phyloP scores from a whole-genome alignment of 2,797 vertebrate species.

The Rachycentron canadum region DNA sequence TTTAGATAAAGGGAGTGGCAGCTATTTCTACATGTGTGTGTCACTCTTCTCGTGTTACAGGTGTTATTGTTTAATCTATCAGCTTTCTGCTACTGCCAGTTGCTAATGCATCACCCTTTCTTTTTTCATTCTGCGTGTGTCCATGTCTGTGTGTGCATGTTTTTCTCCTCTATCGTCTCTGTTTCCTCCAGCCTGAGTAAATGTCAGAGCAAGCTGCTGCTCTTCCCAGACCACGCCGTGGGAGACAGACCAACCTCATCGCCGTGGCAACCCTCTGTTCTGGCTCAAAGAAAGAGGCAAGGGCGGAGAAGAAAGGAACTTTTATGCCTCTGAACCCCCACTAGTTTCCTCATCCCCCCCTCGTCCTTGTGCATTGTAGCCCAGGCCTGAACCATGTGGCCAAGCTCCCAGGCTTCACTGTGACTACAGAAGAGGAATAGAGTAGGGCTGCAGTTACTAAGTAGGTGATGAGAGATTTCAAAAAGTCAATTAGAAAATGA shows the following conservation, averaged over 20 bases:
- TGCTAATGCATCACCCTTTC: constrained; percentile 42
- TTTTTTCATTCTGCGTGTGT: constrained; percentile 30
- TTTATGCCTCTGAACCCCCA: constrained; percentile 80
- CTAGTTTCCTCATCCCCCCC: constrained; percentile 71
- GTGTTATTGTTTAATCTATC: constrained; percentile 70
- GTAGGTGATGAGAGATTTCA: constrained; percentile 53
- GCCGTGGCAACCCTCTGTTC: constrained; percentile 87
- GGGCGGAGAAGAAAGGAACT: constrained; percentile 84
- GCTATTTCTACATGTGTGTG: constrained; percentile 65
- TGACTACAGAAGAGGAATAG: constrained; percentile 57
- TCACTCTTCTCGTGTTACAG: constrained; percentile 75
- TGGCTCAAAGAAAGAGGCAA: constrained; percentile 80
- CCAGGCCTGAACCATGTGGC: constrained; percentile 83
- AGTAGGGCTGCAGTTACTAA: constrained; percentile 63
- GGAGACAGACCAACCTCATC: constrained; percentile 86
- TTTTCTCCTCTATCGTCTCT: constrained; percentile 70
- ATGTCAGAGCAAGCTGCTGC: constrained; percentile 88
- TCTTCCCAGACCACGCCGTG: constrained; percentile 87
- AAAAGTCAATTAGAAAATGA: constrained; percentile 27
- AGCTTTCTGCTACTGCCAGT: constrained; percentile 53
- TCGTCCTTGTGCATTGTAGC: constrained; percentile 75
- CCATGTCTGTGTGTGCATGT: constrained; percentile 48
- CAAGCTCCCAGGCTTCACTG: constrained; percentile 81
- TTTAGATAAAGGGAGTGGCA: constrained; percentile 65
- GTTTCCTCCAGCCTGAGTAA: constrained; percentile 82